These are phyloP conservation scores for Rhopalosiphum padi DNA, from an alignment of 1,140 invertebrate species.

Conservation along the genomic window DNA sequence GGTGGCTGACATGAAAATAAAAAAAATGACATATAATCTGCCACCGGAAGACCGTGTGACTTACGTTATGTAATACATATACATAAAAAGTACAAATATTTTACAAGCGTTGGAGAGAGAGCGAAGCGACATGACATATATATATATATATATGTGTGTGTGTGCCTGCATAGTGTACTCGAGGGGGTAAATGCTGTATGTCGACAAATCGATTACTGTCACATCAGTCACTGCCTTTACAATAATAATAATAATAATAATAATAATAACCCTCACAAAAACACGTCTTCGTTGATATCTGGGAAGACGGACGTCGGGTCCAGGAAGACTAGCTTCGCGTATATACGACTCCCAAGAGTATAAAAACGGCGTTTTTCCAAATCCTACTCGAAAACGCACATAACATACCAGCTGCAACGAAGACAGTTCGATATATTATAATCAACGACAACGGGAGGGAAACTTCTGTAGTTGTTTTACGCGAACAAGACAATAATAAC, in stretches of 20 bases:
- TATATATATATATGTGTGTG: background rate
- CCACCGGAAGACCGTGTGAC: background rate
- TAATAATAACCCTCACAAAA: background rate
- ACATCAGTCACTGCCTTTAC: background rate
- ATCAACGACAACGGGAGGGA: background rate
- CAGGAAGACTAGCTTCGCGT: background rate
- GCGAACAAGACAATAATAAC: background rate
- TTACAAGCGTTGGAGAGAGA: background rate
- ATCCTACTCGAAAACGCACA: background rate
- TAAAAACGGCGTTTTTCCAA: background rate
- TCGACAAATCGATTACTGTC: constrained; percentile 30
- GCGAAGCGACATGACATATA: background rate
- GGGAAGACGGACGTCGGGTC: background rate
- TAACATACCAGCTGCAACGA: background rate
- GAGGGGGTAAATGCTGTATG: background rate
- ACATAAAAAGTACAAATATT: background rate
- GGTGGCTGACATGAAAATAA: background rate
- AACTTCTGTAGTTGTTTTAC: background rate
- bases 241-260: background rate
- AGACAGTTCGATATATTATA: rapidly evolving
- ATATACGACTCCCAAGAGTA: background rate
- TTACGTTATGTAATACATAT: background rate
- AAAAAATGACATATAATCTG: background rate
- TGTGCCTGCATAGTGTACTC: background rate
- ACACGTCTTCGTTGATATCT: background rate